Evolutionary conservation across 2,797 vertebrate genomes (phyloP), one percentile per base, ranked within the genome.

Genomic region (Podarcis lilfordi): DNA sequence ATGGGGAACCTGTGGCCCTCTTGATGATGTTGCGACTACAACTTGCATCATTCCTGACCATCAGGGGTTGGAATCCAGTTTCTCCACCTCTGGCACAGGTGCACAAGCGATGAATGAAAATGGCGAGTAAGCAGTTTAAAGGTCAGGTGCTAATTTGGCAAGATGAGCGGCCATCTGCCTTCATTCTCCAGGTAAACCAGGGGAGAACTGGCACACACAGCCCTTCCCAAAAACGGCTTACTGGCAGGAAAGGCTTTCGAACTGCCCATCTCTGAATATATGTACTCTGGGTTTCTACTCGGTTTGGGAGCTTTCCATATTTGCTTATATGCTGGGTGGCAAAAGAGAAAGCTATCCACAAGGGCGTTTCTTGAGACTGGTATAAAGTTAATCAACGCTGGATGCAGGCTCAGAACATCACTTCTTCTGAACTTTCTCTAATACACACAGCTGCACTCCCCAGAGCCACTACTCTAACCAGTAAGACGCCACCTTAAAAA

Each of bases 171-270:
- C 61, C 61, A 64, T 64, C 61, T 68, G n/a, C n/a, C 59, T 68
- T 68, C n/a, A 77, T 82, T 82, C 80, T 82, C 61, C 71, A 88
- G 74, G 80, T 50, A 27, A 77, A 82, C 13, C n/a, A 40, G n/a
- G 37, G 17, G 29, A 15, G 64, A 61, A 5, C 27, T 1, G 50
- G 15, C 50, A 17, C 64, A 21, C 32, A 19, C n/a, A 55, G 3
- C 1, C 40, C 21, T 86, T 69, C 59, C 8, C 25, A 55, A 71
- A 29, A 25, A 64, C 4, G 23, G 6, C 27, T 37, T 29, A 15
- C 7, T 35, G 37, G 55, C 15, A 66, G 80, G 10, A 32, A 87
- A 82, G 59, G 32, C 37, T 37, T 25, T 55, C 10, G 25, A 71
- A 37, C 66, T 71, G 8, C 8, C 32, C 13, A 79, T 0, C 13